phyloP scores from a whole-genome alignment of 2,797 vertebrate genomes.

The Mastacembelus armatus region DNA sequence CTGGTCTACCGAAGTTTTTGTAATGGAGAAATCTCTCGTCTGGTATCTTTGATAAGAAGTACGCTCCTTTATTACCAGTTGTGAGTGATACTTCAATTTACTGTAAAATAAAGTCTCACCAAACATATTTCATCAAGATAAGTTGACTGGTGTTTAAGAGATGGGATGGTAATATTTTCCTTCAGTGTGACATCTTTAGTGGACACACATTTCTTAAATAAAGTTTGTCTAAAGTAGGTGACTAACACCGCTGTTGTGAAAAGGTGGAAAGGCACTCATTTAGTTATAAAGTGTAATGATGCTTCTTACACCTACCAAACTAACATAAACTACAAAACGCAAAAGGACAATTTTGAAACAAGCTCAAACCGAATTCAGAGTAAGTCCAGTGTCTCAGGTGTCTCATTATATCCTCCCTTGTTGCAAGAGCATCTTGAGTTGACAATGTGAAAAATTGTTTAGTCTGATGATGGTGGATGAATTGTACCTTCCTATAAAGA shows the following conservation, averaged over 20 bases:
- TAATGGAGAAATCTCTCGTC: no score
- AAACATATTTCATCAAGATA: no score
- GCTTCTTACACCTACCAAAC: background rate
- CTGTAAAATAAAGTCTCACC: no score
- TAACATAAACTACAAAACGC: background rate
- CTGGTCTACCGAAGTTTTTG: no score
- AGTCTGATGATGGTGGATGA: constrained; percentile 40
- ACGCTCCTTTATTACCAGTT: no score
- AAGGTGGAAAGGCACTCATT: background rate
- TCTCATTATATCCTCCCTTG: constrained; percentile 5
- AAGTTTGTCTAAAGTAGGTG: background rate
- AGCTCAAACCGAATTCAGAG: no score
- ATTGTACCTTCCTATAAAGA: constrained; percentile 52
- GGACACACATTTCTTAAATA: background rate
- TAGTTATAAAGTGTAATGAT: background rate
- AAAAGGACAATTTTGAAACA: background rate
- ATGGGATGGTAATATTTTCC: background rate
- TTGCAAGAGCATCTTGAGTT: constrained; percentile 23
- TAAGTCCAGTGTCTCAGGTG: no score
- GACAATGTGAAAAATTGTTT: constrained; percentile 44
- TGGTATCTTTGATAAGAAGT: no score
- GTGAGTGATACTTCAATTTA: no score
- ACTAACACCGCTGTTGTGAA: no score
- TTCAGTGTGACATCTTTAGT: background rate
- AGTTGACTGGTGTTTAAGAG: background rate